Evolutionary conservation across 2,113 vertebrate genomes (phyloP).

Genomic region (Azemiops feae): DNA sequence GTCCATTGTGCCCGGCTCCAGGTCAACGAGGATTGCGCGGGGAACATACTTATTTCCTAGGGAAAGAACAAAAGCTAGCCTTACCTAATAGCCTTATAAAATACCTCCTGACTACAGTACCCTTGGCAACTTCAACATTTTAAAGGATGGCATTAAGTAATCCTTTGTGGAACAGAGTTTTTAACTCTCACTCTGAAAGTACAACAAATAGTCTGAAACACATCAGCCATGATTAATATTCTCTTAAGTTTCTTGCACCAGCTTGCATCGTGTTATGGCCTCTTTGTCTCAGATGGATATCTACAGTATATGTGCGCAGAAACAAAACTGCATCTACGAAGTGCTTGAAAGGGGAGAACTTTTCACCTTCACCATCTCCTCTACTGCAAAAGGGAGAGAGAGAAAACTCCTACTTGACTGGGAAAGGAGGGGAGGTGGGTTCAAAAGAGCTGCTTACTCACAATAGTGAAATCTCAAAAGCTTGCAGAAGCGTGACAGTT

Average conservation of each 20-base stretch:
- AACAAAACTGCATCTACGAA: neutral
- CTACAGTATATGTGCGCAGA: neutral
- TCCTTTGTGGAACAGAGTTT: neutral
- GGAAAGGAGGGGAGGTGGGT: neutral
- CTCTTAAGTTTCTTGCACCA: neutral
- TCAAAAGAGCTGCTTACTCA: neutral
- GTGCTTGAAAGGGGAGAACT: neutral
- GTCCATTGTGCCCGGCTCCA: conserved; percentile 84
- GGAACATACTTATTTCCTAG: conserved; percentile 81
- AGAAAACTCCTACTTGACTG: neutral
- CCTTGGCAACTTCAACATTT: neutral
- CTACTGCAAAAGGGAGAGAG: too few species aligned
- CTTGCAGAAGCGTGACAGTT: neutral
- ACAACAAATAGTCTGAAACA: neutral
- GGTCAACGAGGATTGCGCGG: conserved; percentile 80
- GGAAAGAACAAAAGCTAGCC: conserved; percentile 27
- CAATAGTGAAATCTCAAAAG: neutral
- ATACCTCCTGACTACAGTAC: neutral
- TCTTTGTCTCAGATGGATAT: neutral
- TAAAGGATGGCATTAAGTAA: neutral
- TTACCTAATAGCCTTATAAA: neutral
- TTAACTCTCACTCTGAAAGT: neutral
- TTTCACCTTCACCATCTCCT: neutral
- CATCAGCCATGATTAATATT: neutral
- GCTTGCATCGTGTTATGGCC: neutral